Conservation (phyloP, 2,113 vertebrate species). For the Ariopsis seemanni region DNA sequence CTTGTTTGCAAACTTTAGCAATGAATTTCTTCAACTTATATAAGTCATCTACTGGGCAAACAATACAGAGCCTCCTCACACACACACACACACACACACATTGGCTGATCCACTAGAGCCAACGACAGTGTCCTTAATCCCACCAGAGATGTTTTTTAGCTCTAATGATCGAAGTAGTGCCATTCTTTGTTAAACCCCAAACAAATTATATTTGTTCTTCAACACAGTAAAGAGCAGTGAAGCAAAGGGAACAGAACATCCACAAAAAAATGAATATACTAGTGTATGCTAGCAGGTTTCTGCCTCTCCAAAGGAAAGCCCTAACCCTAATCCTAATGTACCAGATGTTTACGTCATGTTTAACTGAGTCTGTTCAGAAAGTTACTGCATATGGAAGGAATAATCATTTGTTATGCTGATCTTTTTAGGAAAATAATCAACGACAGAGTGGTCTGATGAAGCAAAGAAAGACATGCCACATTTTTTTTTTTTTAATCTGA, state of each 20-base stretch:
- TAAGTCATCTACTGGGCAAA: conserved; percentile 3
- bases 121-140: conserved; percentile 13
- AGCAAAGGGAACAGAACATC: neutral
- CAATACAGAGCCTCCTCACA: neutral
- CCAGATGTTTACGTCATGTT: neutral
- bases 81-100: conserved; percentile 16
- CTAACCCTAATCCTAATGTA: too few species aligned
- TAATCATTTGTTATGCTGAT: neutral
- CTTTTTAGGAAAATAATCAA: neutral
- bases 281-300: neutral
- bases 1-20: conserved; percentile 4
- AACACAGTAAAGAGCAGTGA: neutral
- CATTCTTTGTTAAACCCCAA: neutral
- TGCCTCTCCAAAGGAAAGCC: too few species aligned
- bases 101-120: neutral
- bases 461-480: too few species aligned
- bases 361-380: neutral
- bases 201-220: neutral
- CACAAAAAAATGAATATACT: neutral
- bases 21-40: neutral
- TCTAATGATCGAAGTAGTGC: neutral
- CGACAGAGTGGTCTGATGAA: neutral
- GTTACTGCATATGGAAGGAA: neutral
- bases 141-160: neutral
- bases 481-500: too few species aligned